phyloP scores from a whole-genome alignment of 2,113 vertebrate genomes.

The Garra rufa region DNA sequence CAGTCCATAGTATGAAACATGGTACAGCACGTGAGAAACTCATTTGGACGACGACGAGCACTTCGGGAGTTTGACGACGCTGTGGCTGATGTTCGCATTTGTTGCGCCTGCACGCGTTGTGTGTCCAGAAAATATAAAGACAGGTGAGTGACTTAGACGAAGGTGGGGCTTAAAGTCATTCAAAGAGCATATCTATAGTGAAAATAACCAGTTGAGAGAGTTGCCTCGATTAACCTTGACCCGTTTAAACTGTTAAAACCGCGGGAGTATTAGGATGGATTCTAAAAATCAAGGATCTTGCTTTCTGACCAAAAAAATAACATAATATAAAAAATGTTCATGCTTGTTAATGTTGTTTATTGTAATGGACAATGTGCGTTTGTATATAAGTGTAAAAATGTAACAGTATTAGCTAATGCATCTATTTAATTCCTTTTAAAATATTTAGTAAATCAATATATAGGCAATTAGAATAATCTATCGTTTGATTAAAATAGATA shows the following conservation, averaged over 20 bases:
- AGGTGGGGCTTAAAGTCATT: constrained; percentile 4
- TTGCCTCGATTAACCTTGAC: not conserved
- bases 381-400: not conserved
- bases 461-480: not conserved
- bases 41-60: not conserved
- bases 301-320: not conserved
- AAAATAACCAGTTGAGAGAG: not conserved
- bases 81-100: not conserved
- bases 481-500: too few relatives aligned
- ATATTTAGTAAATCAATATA: not conserved
- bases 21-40: not conserved
- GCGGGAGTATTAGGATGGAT: not conserved
- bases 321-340: not conserved
- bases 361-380: not conserved
- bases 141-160: not conserved
- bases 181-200: too few relatives aligned
- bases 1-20: not conserved
- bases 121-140: not conserved
- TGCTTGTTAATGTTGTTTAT: not conserved
- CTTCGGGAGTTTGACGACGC: not conserved
- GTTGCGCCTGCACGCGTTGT: not conserved
- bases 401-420: too few relatives aligned
- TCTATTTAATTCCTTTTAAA: not conserved
- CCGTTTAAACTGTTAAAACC: not conserved
- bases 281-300: not conserved